These are phyloP conservation scores for Sus cebifrons DNA, from an alignment of 2,797 vertebrate species.

Conservation along the genomic window DNA sequence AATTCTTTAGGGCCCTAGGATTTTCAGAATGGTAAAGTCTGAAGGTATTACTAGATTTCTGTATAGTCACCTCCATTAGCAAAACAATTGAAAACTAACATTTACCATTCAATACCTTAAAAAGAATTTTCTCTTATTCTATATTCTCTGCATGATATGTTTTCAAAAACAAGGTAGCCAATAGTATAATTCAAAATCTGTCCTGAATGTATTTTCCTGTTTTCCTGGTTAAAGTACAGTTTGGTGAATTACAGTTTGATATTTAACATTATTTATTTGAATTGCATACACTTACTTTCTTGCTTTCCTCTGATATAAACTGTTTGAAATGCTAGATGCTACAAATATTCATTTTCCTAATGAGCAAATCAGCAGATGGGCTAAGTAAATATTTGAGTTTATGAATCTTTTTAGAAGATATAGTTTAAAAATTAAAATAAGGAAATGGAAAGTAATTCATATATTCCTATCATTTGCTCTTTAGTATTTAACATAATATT, in stretches of 20 bases:
- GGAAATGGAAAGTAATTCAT: background rate
- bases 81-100: background rate
- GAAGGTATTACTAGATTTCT: constrained; percentile 5
- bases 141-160: background rate
- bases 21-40: background rate
- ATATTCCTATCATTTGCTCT: background rate
- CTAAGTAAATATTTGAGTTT: constrained; percentile 33
- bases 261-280: constrained; percentile 34
- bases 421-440: constrained; percentile 32
- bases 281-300: background rate
- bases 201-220: background rate
- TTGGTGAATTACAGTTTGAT: background rate
- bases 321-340: background rate
- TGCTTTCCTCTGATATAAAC: background rate
- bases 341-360: constrained; percentile 50
- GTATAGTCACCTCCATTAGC: background rate
- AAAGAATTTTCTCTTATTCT: constrained; percentile 6
- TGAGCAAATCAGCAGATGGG: background rate
- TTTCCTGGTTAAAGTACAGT: background rate
- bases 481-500: constrained; percentile 18
- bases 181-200: background rate
- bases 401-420: background rate
- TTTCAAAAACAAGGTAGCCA: background rate
- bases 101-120: background rate
- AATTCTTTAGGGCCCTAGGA: background rate